Evolutionary conservation across 2,888 invertebrate genomes (phyloP), one percentile per base, ranked within the genome.

Genomic region (Eilema caniola): DNA sequence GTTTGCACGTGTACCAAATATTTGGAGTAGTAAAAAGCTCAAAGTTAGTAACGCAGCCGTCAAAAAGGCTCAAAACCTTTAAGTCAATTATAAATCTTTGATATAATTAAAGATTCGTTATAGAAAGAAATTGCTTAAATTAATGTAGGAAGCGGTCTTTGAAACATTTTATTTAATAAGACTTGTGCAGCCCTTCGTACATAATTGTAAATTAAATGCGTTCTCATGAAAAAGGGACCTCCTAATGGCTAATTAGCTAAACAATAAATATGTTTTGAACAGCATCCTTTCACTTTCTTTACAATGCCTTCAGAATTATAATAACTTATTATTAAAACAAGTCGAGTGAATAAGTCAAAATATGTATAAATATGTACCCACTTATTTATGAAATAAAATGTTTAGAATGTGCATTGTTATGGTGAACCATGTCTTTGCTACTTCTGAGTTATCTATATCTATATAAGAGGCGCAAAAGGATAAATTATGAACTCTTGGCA

Each of bases 141-240:
- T 85, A 90, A 88, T 83, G 85, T 79, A 82, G 84, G 85, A 85
- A 84, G 85, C 80, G 85, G 85, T 85, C 88, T 90, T 90, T 88
- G 88, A 88, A 91, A 91, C 89, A 88, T 93, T 93, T 91, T 91
- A 92, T 93, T 93, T 92, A 93, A 93, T 92, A 92, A 92, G 88
- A 86, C 90, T 88, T 88, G 88, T 90, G 87, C 85, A 91, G 91
- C 90, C 89, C 90, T 91, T 89, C 87, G 90, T 91, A 91, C 89
- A 90, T 93, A 94, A 94, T 93, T 93, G 92, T 92, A 86, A 92
- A 94, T 93, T 93, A 93, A 93, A 93, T 92, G 90, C 88, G 85
- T 87, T 88, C 85, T 86, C 82, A 87, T 82, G 86, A 88, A 89
- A 89, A 88, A 90, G 90, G 89, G 87, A 89, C 89, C 85, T 88